These are phyloP conservation scores for Vimba vimba DNA, from an alignment of 2,113 vertebrate genomes.

Conservation along the genomic window DNA sequence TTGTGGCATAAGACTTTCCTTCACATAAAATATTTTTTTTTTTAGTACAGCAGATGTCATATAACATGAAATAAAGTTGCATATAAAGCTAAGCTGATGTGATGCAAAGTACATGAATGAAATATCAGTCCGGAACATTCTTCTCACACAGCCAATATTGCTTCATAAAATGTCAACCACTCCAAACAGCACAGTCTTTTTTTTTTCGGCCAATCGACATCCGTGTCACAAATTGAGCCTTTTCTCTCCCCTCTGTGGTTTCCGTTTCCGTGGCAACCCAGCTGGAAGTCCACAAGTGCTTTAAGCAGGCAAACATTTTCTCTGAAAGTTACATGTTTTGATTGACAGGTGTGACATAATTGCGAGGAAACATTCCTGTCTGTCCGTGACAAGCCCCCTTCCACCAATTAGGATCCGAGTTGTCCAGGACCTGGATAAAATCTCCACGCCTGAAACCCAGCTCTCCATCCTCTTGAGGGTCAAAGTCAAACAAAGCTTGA, in stretches of 20 bases:
- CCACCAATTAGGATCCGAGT: constrained; percentile 81
- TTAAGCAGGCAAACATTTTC: constrained; percentile 3
- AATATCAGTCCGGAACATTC: neutral
- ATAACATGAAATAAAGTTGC: constrained; percentile 20
- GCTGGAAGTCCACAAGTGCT: constrained; percentile 17
- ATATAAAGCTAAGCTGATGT: constrained; percentile 8
- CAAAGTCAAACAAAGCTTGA: constrained; percentile 98
- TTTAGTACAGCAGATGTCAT: constrained; percentile 6
- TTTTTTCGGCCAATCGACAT: constrained; percentile 11
- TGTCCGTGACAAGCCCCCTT: constrained; percentile 95
- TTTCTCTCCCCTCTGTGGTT: constrained; percentile 3
- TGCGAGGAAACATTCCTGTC: constrained; percentile 99
- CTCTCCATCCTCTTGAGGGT: constrained; percentile 98
- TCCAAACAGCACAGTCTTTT: neutral
- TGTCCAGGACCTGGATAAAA: constrained; percentile 96
- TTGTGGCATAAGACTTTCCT: constrained; percentile 6
- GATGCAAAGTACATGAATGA: neutral
- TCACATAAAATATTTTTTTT: neutral
- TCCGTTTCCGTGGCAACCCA: constrained; percentile 43
- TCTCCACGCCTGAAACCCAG: constrained; percentile 96
- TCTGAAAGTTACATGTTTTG: constrained; percentile 87
- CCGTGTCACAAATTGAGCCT: constrained; percentile 17
- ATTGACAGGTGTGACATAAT: constrained; percentile 95
- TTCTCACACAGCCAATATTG: constrained; percentile 39
- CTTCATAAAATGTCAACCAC: constrained; percentile 21